phyloP scores from a whole-genome alignment of 2,888 invertebrate genomes.

The Heliothis peltigera region DNA sequence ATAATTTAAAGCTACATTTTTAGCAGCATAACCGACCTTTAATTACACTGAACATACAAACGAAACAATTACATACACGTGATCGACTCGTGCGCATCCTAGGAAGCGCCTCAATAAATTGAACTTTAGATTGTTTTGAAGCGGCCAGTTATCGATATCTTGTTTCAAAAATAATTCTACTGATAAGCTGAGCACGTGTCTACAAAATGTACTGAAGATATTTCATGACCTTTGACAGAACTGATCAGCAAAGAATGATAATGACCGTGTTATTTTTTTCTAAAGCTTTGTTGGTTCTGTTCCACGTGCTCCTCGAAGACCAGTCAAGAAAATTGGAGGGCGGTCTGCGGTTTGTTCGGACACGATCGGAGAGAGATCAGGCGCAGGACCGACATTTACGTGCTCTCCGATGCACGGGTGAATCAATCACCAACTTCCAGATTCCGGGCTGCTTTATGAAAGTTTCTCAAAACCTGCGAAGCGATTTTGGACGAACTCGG shows the following conservation, averaged over 20 bases:
- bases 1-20: too few relatives aligned
- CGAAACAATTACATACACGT: slow-evolving; percentile 22
- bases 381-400: too few relatives aligned
- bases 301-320: too few relatives aligned
- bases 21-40: neutral
- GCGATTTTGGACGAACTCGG: too few relatives aligned
- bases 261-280: neutral
- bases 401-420: too few relatives aligned
- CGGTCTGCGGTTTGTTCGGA: too few relatives aligned
- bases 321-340: too few relatives aligned
- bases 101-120: slow-evolving; percentile 52
- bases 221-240: slow-evolving; percentile 21
- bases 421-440: too few relatives aligned
- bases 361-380: too few relatives aligned
- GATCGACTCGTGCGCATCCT: slow-evolving; percentile 34
- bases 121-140: slow-evolving; percentile 59
- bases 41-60: neutral
- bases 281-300: too few relatives aligned
- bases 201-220: slow-evolving; percentile 39
- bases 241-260: slow-evolving; percentile 7
- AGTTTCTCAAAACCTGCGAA: too few relatives aligned
- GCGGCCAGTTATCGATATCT: slow-evolving; percentile 29
- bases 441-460: too few relatives aligned
- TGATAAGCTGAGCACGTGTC: slow-evolving; percentile 46
- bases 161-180: slow-evolving; percentile 26